Conservation (phyloP, 2,797 vertebrate species). For the Rhincodon typus region DNA sequence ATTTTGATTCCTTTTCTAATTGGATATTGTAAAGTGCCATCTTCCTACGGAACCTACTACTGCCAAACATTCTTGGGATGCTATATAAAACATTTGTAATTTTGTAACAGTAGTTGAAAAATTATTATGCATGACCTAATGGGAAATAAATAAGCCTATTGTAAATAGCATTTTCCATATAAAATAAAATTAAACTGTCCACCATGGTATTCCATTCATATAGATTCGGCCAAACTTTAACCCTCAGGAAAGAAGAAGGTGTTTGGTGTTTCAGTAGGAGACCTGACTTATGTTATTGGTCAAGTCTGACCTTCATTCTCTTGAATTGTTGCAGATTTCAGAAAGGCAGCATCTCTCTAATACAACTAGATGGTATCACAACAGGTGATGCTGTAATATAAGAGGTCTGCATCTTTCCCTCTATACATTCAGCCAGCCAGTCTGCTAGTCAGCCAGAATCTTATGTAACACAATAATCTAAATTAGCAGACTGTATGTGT, state of each 20-base stretch:
- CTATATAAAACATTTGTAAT: not conserved
- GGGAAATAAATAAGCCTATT: not conserved
- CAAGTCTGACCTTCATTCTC: not conserved
- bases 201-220: not conserved
- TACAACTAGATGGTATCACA: too few relatives aligned
- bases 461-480: too few relatives aligned
- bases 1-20: not conserved
- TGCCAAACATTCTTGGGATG: not conserved
- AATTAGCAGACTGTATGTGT: too few relatives aligned
- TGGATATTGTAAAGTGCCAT: not conserved
- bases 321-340: too few relatives aligned
- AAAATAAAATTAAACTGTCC: not conserved
- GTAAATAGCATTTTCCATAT: not conserved
- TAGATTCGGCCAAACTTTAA: not conserved
- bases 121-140: not conserved
- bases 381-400: too few relatives aligned
- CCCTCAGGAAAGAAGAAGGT: not conserved
- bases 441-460: too few relatives aligned
- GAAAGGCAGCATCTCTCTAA: too few relatives aligned
- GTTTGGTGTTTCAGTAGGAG: not conserved
- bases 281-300: not conserved
- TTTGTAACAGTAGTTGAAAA: not conserved
- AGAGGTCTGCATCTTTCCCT: too few relatives aligned
- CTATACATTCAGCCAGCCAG: too few relatives aligned
- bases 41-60: not conserved